Conservation (phyloP, 2,113 vertebrate genomes). For the Erythrocercus mccallii region DNA sequence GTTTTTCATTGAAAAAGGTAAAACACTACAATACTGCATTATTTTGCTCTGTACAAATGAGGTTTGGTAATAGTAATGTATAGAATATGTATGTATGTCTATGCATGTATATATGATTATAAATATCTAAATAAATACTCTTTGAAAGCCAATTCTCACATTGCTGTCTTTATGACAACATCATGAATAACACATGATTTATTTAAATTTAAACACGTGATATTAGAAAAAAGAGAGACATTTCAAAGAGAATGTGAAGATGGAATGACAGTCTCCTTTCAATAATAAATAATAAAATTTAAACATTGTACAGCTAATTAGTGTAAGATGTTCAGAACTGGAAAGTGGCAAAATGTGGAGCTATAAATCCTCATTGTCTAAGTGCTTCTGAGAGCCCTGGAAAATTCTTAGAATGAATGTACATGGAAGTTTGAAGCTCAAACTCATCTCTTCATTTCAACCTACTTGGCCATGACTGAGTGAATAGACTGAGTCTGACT, state of each 20-base stretch:
- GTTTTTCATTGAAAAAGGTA: background rate
- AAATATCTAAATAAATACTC: background rate
- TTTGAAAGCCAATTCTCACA: background rate
- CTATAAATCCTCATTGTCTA: background rate
- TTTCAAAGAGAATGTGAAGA: background rate
- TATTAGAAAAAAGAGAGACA: background rate
- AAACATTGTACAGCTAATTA: background rate
- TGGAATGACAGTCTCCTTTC: background rate
- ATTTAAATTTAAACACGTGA: background rate
- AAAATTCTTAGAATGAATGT: background rate
- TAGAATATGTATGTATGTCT: background rate
- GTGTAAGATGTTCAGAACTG: background rate
- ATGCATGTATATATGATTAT: background rate
- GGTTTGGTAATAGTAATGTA: background rate
- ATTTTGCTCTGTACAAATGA: background rate
- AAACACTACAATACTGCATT: background rate
- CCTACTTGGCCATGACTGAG: background rate
- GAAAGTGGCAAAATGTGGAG: background rate
- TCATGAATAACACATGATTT: background rate
- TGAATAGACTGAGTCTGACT: background rate
- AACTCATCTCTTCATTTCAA: background rate
- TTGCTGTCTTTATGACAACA: background rate
- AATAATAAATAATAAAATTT: background rate
- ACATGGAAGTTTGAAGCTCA: background rate
- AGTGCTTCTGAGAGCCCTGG: background rate